Base-by-base conservation (phyloP, 2,888 invertebrate species). In the Leucophenga maculata region DNA sequence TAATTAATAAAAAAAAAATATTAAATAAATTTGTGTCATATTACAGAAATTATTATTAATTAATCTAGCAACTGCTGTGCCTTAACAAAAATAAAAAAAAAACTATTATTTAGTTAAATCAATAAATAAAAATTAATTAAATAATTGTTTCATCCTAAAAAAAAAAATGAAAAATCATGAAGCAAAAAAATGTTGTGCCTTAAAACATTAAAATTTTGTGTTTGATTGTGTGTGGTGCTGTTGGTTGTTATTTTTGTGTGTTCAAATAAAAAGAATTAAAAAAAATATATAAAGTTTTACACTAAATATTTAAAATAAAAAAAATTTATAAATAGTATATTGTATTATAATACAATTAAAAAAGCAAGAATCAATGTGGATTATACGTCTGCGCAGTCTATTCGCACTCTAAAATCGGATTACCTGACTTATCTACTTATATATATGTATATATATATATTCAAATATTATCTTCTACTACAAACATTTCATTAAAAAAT, bases 121-220 rank as follows among this genome's bases (percentile, higher is more conserved):
- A n/a, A 3, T 48, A n/a, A 26, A 60, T 48, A 67, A 67, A 16
- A 69, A 69, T 26, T 26, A 50, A 52, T 66, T 69, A 66, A 71
- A 66, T 67, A 69, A 69, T 57, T 48, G n/a, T 59, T 65, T 44
- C n/a, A 52, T 39, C 26, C 22, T 20, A 44, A 44, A 67, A 69
- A 4, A 50, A n/a, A 50, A 6, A 50, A 16, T 50, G 50, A 16
- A 50, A 50, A 50, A 50, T 11, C 4, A 39, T 26, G 32, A n/a
- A 39, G n/a, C 13, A 46, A 62, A 48, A 75, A 84, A 83, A 84
- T 80, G 80, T 69, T 71, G 78, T 81, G 76, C 75, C 73, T 77
- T 75, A 62, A 66, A 71, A 75, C 70, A 62, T 72, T 75, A 74
- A 79, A 76, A 44, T 74, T 72, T 68, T 73, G 68, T 74, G 55